Conservation (phyloP, 1,140 invertebrate genomes). For the Lamellibrachia luymesi region DNA sequence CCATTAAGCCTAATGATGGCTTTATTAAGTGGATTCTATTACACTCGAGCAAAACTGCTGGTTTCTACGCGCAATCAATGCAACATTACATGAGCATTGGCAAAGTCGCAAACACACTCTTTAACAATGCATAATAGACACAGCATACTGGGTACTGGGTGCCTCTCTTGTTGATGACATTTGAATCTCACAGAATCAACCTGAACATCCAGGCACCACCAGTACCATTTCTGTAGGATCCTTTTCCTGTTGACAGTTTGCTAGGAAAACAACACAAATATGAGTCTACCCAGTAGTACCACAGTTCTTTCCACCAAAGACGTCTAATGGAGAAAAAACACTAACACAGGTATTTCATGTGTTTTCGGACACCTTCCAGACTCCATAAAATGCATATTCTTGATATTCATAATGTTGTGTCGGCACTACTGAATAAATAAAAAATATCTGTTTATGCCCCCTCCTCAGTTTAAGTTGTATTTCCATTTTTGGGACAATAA, state of each 20-base stretch:
- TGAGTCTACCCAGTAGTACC: too few relatives aligned
- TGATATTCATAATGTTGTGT: too few relatives aligned
- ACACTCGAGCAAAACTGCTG: background rate
- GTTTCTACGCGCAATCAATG: background rate
- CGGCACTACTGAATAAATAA: too few relatives aligned
- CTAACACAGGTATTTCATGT: too few relatives aligned
- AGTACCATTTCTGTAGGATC: background rate
- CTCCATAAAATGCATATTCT: too few relatives aligned
- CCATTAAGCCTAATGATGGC: background rate
- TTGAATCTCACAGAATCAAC: background rate
- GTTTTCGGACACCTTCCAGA: too few relatives aligned
- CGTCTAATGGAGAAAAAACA: too few relatives aligned
- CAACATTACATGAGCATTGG: background rate
- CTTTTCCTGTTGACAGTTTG: background rate
- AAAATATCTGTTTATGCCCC: too few relatives aligned
- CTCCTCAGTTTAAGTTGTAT: too few relatives aligned
- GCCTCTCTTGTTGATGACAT: background rate
- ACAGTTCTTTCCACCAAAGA: too few relatives aligned
- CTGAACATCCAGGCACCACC: background rate
- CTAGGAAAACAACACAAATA: background rate
- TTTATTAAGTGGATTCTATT: background rate
- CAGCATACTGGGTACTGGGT: background rate
- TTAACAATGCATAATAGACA: background rate
- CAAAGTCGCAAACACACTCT: background rate
- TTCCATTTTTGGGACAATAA: too few relatives aligned